These are phyloP conservation scores for Drosophila prolongata DNA, from an alignment of 2,888 invertebrate species.

Conservation along the genomic window DNA sequence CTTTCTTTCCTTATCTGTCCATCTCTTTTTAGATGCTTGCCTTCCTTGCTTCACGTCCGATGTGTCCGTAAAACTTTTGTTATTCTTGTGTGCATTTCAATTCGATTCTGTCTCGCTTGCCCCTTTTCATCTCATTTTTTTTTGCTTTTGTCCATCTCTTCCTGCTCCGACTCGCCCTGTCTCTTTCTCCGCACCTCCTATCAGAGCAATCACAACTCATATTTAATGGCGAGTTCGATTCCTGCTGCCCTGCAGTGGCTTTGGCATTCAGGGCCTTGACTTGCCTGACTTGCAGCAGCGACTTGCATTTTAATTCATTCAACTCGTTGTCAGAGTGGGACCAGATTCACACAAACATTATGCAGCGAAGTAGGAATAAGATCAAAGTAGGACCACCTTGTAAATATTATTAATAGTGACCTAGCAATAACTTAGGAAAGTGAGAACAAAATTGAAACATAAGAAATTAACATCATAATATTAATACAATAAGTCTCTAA, in stretches of 20 bases:
- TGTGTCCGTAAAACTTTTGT: conserved; percentile 38
- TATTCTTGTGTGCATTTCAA: conserved; percentile 47
- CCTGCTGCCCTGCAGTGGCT: conserved; percentile 35
- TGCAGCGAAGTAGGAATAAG: background rate
- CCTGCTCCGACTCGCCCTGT: background rate
- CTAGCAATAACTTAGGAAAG: too few species aligned
- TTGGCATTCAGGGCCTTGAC: conserved; percentile 39
- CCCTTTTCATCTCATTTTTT: conserved; percentile 1
- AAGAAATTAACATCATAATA: too few species aligned
- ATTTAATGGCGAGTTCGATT: conserved; percentile 47
- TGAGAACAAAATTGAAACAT: too few species aligned
- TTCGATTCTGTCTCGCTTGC: conserved; percentile 22
- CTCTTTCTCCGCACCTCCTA: conserved; percentile 9
- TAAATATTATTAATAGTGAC: too few species aligned
- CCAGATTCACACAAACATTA: conserved; percentile 2
- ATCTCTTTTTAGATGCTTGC: conserved; percentile 9
- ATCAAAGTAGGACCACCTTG: too few species aligned
- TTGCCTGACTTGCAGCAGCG: conserved; percentile 24
- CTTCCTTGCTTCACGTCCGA: conserved; percentile 25
- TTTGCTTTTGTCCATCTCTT: too few species aligned
- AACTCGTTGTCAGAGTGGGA: conserved; percentile 14
- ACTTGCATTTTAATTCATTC: conserved; percentile 38
- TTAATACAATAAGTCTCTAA: too few species aligned
- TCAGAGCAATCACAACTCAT: conserved; percentile 42
- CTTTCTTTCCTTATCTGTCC: conserved; percentile 1